Evolutionary conservation across 2,797 vertebrate genomes (phyloP).

Genomic region (Sebastes goodei): DNA sequence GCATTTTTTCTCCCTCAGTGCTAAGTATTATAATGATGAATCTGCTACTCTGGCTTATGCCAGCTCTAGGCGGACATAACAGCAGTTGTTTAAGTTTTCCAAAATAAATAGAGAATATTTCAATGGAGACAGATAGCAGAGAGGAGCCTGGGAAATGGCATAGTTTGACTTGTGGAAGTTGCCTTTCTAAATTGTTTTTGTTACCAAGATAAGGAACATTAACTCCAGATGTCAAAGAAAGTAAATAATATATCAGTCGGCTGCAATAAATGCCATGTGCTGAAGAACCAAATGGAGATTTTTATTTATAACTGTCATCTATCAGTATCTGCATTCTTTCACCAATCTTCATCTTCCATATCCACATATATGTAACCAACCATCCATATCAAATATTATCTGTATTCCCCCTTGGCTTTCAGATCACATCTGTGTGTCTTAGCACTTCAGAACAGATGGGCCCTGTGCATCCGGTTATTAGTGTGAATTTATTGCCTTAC

Average conservation of each 20-base stretch:
- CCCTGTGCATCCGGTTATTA: constrained; percentile 59
- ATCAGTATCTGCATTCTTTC: constrained; percentile 64
- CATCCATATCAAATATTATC: constrained; percentile 71
- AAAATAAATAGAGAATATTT: constrained; percentile 87
- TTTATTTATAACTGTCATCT: constrained; percentile 66
- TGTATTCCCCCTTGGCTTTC: constrained; percentile 60
- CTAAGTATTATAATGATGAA: constrained; percentile 86
- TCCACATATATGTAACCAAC: constrained; percentile 52
- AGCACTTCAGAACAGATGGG: constrained; percentile 70
- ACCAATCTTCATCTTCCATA: constrained; percentile 57
- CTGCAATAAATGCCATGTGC: constrained; percentile 80
- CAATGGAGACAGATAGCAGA: constrained; percentile 86
- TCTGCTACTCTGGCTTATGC: constrained; percentile 80
- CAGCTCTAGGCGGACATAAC: constrained; percentile 83
- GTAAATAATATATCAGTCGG: constrained; percentile 83
- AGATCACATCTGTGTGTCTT: constrained; percentile 61
- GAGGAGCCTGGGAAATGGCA: constrained; percentile 85
- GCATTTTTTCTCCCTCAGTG: constrained; percentile 72
- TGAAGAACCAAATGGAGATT: constrained; percentile 76
- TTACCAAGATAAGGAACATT: constrained; percentile 88
- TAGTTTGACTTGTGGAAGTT: constrained; percentile 89
- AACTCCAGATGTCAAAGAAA: constrained; percentile 87
- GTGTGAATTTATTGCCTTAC: constrained; percentile 66
- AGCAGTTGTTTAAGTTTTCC: constrained; percentile 87
- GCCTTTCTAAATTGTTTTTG: constrained; percentile 89